Base-by-base conservation (phyloP, 1,140 invertebrate genomes). In the Lepidostoma basale region DNA sequence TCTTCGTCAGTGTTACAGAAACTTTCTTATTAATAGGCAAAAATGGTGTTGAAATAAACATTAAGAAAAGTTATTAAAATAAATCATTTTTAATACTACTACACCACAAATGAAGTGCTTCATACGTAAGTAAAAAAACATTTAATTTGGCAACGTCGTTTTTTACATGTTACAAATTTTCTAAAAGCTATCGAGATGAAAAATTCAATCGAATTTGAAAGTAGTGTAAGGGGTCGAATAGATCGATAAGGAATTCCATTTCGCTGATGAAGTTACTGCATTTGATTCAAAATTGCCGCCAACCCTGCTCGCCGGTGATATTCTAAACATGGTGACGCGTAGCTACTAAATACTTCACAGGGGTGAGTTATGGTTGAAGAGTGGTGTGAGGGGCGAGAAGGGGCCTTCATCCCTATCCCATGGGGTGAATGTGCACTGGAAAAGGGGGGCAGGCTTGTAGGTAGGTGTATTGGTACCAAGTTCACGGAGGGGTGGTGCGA, bases 271-370 rank as follows among this genome's bases (percentile, higher is more conserved):
- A 25, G 12, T 49, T 49, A 49, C 5, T 22, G n/a, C 45, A 23
- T 23, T 49, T 49, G 45, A n/a, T 18, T 49, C 22, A 49, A 49
- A 49, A 12, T 49, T 49, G 22, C n/a, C 25, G 45, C 6, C 52
- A 56, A 33, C 52, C 52, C 52, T 56, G 52, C n/a, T 49, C 12
- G 45, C 28, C 36, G 52, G 52, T 56, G 52, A 56, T 30, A 56
- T 22, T 56, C 52, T 56, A 56, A 56, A 56, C 52, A 56, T 33
- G 52, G 52, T 33, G 26, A 36, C 45, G 45, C 45, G 45, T 12
- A 30, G 52, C 16, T 56, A 56, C 52, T 56, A 56, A 56, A 56
- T 56, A 56, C 52, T 56, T 56, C 23, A 56, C 52, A 36, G 52
- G 52, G 52, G 52, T 20, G 52, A 56, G 16, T 18, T 33, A 30